Conservation (phyloP, 2,888 invertebrate genomes). For the Melangyna quadrimaculata region DNA sequence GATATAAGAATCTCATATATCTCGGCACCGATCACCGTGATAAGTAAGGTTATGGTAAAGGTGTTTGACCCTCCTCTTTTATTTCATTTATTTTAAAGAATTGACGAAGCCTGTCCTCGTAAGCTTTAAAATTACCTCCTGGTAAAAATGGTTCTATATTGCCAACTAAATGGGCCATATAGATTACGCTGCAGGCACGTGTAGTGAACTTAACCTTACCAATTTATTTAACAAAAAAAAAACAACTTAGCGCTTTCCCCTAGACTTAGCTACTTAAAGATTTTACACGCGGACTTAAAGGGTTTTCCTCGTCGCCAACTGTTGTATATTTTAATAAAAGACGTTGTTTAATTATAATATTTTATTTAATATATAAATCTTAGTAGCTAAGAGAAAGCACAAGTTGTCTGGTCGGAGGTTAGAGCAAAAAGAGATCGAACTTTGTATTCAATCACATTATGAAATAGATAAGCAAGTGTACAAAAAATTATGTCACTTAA, state of each 20-base stretch:
- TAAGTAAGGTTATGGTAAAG: conserved; percentile 12
- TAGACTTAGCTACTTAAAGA: not conserved
- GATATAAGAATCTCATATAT: conserved; percentile 3
- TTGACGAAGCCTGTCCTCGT: conserved; percentile 13
- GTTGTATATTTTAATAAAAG: not conserved
- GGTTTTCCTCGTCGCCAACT: not conserved
- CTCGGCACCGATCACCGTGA: not conserved
- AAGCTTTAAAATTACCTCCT: conserved; percentile 16
- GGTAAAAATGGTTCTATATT: conserved; percentile 16
- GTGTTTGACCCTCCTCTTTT: not conserved
- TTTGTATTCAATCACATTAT: no score
- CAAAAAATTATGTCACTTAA: no score
- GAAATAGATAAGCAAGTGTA: no score
- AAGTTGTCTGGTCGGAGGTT: not conserved
- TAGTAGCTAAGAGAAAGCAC: not conserved
- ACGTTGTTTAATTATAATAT: not conserved
- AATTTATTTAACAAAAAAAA: not conserved
- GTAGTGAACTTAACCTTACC: not conserved
- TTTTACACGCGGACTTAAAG: not conserved
- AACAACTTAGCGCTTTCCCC: not conserved
- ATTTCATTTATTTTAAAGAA: conserved; percentile 20
- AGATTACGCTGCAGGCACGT: not conserved
- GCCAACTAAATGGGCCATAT: not conserved
- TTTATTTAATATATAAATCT: not conserved
- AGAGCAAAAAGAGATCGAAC: not conserved